phyloP scores from a whole-genome alignment of 2,113 vertebrate species.

The Hyaena hyaena region DNA sequence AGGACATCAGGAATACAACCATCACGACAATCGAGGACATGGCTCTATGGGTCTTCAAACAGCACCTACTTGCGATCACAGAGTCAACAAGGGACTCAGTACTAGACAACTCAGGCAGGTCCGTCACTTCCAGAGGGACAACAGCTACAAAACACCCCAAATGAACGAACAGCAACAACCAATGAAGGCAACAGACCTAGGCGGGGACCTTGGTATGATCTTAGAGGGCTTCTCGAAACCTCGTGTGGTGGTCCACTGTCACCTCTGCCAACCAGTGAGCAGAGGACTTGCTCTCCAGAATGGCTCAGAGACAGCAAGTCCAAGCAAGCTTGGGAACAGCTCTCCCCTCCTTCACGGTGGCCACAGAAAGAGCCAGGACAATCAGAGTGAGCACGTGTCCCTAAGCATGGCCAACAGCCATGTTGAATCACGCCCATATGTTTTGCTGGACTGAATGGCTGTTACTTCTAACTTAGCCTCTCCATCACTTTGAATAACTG shows the following conservation, averaged over 20 bases:
- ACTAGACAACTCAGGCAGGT: neutral
- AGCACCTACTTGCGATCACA: neutral
- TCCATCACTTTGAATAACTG: neutral
- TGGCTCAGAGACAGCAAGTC: neutral
- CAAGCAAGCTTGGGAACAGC: rapidly evolving
- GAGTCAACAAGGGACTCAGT: rapidly evolving
- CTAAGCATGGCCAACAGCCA: too few relatives aligned
- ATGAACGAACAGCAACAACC: neutral
- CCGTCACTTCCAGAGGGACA: neutral
- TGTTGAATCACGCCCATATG: neutral
- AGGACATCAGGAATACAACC: neutral
- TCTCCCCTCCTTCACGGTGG: neutral
- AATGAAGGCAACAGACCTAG: too few relatives aligned
- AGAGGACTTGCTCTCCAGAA: rapidly evolving
- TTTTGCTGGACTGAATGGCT: neutral
- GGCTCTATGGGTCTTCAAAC: neutral
- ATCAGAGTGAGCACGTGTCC: rapidly evolving
- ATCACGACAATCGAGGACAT: neutral
- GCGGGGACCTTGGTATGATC: rapidly evolving
- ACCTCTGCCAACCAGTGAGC: neutral
- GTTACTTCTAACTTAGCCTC: neutral
- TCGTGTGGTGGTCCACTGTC: rapidly evolving
- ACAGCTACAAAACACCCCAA: neutral
- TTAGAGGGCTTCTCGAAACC: neutral
- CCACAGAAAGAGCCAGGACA: neutral